These are phyloP conservation scores for Nemopilema nomurai DNA, from an alignment of 30 jellyfish, hydroid and myxozoan genomes.

Conservation along the genomic window DNA sequence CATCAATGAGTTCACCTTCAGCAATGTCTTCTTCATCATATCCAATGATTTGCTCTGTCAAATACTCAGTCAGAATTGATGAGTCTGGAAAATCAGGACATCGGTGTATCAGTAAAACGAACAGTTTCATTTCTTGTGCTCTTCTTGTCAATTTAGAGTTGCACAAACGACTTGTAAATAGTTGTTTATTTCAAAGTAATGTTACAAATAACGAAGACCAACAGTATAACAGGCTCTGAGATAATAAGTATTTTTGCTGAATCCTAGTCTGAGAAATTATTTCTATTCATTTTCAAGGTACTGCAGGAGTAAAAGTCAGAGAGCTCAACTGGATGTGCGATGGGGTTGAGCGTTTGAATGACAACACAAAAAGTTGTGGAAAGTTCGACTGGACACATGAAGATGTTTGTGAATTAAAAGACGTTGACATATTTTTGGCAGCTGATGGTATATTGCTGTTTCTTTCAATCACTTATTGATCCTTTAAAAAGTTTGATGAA, in stretches of 20 bases:
- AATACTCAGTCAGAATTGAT: not conserved
- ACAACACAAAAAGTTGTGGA: not conserved
- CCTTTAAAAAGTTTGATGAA: too few relatives aligned
- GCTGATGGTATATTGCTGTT: conserved; percentile 46
- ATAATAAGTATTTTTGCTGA: too few relatives aligned
- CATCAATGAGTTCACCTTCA: not conserved
- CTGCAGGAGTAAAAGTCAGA: conserved; percentile 6
- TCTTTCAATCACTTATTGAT: too few relatives aligned
- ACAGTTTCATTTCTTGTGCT: too few relatives aligned
- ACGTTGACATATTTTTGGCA: conserved; percentile 32
- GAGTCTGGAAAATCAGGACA: conserved; percentile 63
- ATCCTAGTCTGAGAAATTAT: too few relatives aligned
- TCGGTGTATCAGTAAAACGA: conserved; percentile 69
- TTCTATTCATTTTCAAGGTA: not conserved
- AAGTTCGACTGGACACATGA: conserved; percentile 26
- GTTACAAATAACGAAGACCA: too few relatives aligned
- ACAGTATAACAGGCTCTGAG: too few relatives aligned
- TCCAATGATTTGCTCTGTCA: conserved; percentile 6
- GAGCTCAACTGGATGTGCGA: conserved; percentile 41
- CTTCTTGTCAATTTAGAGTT: too few relatives aligned
- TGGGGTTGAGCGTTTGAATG: not conserved
- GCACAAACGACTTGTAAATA: too few relatives aligned
- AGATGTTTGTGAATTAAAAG: conserved; percentile 6
- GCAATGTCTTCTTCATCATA: not conserved
- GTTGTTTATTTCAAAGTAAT: too few relatives aligned